Evolutionary conservation across 2,113 vertebrate species (phyloP).

Genomic region (Uria lomvia): DNA sequence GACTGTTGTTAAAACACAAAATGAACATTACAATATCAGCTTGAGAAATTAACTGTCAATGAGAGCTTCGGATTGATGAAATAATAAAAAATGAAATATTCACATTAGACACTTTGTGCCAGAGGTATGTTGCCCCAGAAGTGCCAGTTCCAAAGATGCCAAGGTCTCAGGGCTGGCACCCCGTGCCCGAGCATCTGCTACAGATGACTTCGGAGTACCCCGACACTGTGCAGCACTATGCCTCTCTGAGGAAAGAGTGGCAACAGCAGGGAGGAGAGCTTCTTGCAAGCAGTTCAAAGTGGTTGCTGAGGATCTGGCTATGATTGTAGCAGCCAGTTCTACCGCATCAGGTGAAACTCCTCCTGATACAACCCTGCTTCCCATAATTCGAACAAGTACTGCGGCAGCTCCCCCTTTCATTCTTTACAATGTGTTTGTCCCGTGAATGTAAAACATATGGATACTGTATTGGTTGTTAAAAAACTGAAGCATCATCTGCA

Average conservation of each 20-base stretch:
- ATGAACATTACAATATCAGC: background rate
- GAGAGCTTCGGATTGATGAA: background rate
- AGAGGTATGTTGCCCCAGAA: background rate
- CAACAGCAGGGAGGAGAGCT: background rate
- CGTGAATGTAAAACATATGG: background rate
- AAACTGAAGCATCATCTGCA: background rate
- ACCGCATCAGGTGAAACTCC: background rate
- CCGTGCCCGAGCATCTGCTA: background rate
- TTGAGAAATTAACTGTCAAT: background rate
- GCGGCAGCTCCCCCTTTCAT: background rate
- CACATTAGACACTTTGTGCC: background rate
- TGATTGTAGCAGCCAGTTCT: background rate
- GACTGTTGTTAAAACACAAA: background rate
- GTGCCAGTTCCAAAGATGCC: background rate
- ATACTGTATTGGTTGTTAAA: background rate
- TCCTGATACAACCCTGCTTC: background rate
- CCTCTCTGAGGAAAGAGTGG: background rate
- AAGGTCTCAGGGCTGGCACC: background rate
- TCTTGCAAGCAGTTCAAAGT: background rate
- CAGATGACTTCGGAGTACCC: background rate
- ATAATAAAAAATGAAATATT: background rate
- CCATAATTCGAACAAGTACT: background rate
- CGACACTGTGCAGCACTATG: fast-evolving
- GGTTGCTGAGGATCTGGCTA: background rate
- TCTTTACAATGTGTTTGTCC: background rate